Evolutionary conservation across 23 tunicate species (phyloP), one percentile per base, ranked within the genome.

Genomic region (Oikopleura dioica): DNA sequence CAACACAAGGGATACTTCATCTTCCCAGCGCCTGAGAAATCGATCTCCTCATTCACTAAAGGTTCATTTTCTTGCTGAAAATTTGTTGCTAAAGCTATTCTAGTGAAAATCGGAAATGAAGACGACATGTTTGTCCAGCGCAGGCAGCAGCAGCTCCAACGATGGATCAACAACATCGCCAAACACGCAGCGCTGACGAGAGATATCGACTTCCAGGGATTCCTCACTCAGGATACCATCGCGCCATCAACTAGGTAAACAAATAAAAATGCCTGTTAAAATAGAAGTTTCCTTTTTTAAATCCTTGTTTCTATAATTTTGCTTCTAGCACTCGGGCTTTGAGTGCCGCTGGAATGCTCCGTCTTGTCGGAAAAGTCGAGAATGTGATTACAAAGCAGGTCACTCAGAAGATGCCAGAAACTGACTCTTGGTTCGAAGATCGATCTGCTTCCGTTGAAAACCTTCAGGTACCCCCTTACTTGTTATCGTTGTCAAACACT

Each of bases 1-100:
- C 72, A 63, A 63, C 72, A 63, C 72, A 63, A 28, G 26, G 72
- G 72, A 63, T 63, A 63, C 33, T 63, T 63, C 33, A 63, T 63
- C 16, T 63, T 63, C 5, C 72, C 72, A 28, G 72, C 72, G 33
- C 72, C 72, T 2, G 72, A 63, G 26, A 63, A 63, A 28, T 63
- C 72, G 4, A 63, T 63, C 2, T 12, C 72, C 30, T 63, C 72
- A 21, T 63, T 63, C 33, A 63, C 72, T 21, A 63, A 63, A 63
- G 33, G 72, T 63, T 12, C 16, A 9, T 44, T 44, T 44, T 44
- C 16, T 44, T 44, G 55, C 55, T 9, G 16, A 44, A 44, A 44
- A 16, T 44, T 44, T 44, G 9, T 44, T 16, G 16, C 16, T 16
- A 44, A 44, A 44, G 16, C 16, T 44, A 9, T 9, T 63, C 26